Base-by-base conservation (phyloP, 1,140 invertebrate genomes). In the Harpegnathos saltator region DNA sequence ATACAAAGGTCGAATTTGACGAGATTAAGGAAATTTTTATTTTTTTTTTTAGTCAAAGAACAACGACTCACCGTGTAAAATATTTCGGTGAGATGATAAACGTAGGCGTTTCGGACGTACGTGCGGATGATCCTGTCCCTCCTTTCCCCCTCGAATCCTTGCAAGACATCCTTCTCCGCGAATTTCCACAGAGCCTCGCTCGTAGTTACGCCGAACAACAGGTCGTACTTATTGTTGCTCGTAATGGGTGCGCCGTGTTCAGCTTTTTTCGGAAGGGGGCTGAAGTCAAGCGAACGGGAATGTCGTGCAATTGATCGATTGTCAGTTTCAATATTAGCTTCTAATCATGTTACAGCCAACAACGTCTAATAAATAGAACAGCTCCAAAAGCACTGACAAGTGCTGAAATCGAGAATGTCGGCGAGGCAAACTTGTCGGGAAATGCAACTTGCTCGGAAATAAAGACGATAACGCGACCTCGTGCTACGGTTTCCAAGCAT, bases 81-180 rank as follows among this genome's bases (percentile, higher is more conserved):
- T 92, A 99, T 99, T 94, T 99, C 98, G 89, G 98, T 98, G 84
- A 99, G 95, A 93, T 99, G 98, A 94, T 98, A 99, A 77, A 96
- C 97, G 95, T 98, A 99, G 44, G 98, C 96, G 93, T 99, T 99
- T 68, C 98, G 95, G 17, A 98, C 97, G 91, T 99, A 98, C 11
- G 98, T 99, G 85, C 98, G 96, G 86, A 99, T 96, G 89, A 99
- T 98, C 92, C 97, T 97, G 91, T 98, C 98, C 80, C 98, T 96
- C 80, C 98, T 95, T 78, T 98, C 97, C 59, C 97, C 97, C 90
- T 98, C 98, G 90, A 99, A 98, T 24, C 99, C 99, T 74, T 96
- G 95, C 90, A 97, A 96, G 73, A 99, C 96, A 91, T 99, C 98
- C 83, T 96, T 96, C 59, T 97, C 96, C 1, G 97, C 97, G 90